These are phyloP conservation scores for Malaclemys terrapin DNA, from an alignment of 2,113 vertebrate genomes.

Conservation along the genomic window DNA sequence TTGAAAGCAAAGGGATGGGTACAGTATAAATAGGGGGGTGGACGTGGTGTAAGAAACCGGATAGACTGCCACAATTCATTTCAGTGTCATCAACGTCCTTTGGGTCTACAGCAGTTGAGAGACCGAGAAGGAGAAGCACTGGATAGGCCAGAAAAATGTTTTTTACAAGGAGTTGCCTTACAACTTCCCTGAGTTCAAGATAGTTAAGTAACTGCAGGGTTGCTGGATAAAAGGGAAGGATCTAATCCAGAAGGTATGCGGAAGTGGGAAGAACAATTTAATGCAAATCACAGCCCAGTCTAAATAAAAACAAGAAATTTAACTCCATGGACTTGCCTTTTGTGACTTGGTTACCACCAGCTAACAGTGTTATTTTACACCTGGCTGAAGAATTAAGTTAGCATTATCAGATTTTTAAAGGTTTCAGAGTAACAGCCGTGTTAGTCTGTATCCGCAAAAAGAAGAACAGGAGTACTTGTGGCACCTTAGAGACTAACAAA, in stretches of 20 bases:
- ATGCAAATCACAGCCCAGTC: neutral
- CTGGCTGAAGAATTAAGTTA: neutral
- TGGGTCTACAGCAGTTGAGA: neutral
- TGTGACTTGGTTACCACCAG: neutral
- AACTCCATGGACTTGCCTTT: neutral
- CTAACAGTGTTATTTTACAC: neutral
- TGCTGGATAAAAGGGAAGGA: neutral
- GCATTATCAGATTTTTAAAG: neutral
- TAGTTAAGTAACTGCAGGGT: fast-evolving
- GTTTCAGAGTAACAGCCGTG: too few relatives aligned
- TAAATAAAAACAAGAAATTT: neutral
- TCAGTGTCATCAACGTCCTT: neutral
- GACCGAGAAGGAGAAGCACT: neutral
- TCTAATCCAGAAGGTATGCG: neutral
- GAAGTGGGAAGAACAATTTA: neutral
- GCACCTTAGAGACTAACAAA: too few relatives aligned
- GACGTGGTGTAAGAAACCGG: neutral
- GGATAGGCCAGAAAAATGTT: neutral
- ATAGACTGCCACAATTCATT: neutral
- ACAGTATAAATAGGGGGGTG: neutral
- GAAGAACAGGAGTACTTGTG: too few relatives aligned
- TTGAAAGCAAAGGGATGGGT: neutral
- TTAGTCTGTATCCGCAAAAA: too few relatives aligned
- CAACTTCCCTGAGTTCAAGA: neutral
- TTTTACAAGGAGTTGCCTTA: neutral